A percentile compares a stretch with the other conserved stretches of the same genome.
Evolutionary conservation across 2,113 vertebrate genomes (phyloP).

Genomic region (Podilymbus podiceps): DNA sequence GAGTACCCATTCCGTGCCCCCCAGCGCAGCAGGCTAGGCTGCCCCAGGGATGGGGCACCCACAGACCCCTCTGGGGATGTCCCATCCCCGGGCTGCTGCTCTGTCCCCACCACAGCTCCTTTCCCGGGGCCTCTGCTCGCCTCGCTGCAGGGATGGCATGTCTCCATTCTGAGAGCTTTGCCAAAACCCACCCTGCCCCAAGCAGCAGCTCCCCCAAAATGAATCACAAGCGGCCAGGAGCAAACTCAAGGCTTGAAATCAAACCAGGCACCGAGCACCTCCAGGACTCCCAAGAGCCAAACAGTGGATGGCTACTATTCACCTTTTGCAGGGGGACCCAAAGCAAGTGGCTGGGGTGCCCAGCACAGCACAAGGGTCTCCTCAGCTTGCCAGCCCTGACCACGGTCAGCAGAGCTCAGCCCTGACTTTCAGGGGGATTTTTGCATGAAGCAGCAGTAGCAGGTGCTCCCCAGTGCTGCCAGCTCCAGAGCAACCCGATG

Average conservation of each 20-base stretch:
- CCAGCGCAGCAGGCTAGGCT: accelerated
- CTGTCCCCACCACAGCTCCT: accelerated
- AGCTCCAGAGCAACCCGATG: conserved; percentile 81
- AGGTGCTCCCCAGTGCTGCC: conserved; percentile 77
- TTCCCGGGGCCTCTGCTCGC: accelerated
- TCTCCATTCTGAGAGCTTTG: background rate
- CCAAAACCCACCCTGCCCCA: background rate
- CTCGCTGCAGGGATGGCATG: accelerated
- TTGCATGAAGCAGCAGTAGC: conserved; percentile 73
- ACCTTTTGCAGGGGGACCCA: background rate
- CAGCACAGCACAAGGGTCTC: background rate
- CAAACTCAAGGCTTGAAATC: background rate
- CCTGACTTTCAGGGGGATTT: background rate
- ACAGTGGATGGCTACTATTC: accelerated
- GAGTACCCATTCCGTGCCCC: background rate
- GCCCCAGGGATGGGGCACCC: background rate
- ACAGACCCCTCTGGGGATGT: accelerated
- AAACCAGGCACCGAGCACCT: background rate
- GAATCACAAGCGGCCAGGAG: background rate
- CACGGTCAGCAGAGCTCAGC: background rate
- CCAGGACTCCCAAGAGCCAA: background rate
- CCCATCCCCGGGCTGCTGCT: background rate
- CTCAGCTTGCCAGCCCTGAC: background rate
- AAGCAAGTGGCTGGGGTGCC: accelerated
- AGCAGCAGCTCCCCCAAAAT: background rate